Evolutionary conservation across 2,797 vertebrate genomes (phyloP).

Genomic region (Arctocebus calabarensis): DNA sequence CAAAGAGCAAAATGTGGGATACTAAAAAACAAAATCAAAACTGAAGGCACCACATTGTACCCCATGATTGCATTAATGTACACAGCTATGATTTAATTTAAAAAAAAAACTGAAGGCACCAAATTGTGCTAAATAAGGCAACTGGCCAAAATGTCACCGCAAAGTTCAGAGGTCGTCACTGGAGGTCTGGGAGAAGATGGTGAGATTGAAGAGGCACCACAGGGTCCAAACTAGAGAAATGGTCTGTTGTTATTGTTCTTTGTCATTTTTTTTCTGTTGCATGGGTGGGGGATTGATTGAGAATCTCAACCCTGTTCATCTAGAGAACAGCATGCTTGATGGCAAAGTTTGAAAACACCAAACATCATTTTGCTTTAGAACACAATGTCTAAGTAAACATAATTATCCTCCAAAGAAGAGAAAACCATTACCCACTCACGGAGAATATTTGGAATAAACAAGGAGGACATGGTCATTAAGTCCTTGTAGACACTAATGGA

Average conservation of each 20-base stretch:
- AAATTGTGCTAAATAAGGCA: neutral
- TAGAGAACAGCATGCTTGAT: neutral
- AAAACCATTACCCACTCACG: neutral
- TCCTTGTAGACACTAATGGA: neutral
- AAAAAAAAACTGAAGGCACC: neutral
- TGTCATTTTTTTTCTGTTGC: neutral
- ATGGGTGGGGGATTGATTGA: accelerated
- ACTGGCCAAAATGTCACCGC: neutral
- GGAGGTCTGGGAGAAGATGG: neutral
- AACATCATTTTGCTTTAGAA: neutral
- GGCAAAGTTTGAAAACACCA: neutral
- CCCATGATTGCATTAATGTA: neutral
- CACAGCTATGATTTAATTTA: no score
- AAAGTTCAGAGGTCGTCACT: neutral
- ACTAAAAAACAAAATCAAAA: slow-evolving; percentile 8
- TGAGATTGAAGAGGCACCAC: neutral
- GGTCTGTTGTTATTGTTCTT: neutral
- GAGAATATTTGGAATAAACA: neutral
- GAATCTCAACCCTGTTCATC: neutral
- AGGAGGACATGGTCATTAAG: accelerated
- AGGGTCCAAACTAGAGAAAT: neutral
- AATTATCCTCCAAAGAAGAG: neutral
- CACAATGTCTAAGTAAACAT: neutral
- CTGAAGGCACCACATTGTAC: neutral
- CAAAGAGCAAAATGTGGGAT: slow-evolving; percentile 56